phyloP scores from a whole-genome alignment of 2,113 vertebrate species.

The Tragelaphus imberbis region DNA sequence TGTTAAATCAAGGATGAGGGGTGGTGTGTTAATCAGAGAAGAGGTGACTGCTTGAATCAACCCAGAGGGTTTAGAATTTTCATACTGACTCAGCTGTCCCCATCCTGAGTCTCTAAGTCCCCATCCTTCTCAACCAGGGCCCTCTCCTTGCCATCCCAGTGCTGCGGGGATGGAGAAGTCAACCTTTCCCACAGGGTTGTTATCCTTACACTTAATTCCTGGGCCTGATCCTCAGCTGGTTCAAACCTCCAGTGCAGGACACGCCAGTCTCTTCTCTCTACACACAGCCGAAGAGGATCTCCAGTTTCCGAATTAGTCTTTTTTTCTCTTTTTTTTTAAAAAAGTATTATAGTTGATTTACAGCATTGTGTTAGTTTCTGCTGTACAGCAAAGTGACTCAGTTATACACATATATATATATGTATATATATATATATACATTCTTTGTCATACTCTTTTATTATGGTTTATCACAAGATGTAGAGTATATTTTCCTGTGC shows the following conservation, averaged over 20 bases:
- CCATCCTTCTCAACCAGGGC: background rate
- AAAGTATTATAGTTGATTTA: background rate
- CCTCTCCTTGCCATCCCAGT: background rate
- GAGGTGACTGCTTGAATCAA: background rate
- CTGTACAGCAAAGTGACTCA: background rate
- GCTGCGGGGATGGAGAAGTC: background rate
- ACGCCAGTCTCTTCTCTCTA: fast-evolving
- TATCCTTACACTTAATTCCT: background rate
- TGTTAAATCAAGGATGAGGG: background rate
- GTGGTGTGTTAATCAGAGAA: background rate
- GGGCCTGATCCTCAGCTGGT: background rate
- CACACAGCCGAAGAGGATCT: fast-evolving
- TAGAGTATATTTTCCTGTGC: background rate
- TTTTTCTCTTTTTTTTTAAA: background rate
- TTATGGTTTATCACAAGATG: background rate
- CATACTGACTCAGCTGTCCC: background rate
- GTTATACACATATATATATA: background rate
- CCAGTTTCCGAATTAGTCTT: background rate
- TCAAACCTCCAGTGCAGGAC: background rate
- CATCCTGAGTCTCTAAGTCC: background rate
- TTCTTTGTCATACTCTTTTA: background rate
- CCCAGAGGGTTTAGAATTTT: background rate
- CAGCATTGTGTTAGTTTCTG: background rate
- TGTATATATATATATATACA: no score
- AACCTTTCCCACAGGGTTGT: background rate